phyloP scores from a whole-genome alignment of 2,797 vertebrate genomes.

The Anisognathus igniventris region DNA sequence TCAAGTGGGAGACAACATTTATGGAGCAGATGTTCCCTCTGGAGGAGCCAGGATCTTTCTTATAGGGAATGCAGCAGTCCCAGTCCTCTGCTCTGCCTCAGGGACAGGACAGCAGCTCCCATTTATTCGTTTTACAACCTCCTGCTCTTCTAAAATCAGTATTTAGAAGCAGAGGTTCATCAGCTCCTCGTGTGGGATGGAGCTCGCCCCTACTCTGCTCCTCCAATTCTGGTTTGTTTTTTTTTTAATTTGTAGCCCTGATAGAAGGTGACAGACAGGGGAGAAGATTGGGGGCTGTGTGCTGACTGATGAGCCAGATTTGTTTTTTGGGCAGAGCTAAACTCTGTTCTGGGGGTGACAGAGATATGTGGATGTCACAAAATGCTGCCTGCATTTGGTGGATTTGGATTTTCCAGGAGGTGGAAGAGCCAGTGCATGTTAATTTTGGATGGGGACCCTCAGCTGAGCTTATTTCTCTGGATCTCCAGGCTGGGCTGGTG shows the following conservation, averaged over 20 bases:
- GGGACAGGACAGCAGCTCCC: not conserved
- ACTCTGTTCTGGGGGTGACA: not conserved
- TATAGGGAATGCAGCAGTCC: fast-evolving
- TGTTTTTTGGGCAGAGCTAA: not conserved
- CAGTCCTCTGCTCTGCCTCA: not conserved
- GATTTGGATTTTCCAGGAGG: not conserved
- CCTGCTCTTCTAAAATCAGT: not conserved
- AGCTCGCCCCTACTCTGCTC: fast-evolving
- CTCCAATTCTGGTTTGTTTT: not conserved
- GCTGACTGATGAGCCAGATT: not conserved
- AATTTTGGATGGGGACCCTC: not conserved
- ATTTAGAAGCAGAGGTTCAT: fast-evolving
- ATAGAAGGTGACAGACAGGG: not conserved
- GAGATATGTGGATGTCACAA: fast-evolving
- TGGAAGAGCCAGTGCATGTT: not conserved
- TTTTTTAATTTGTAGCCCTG: not conserved
- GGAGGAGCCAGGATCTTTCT: not conserved
- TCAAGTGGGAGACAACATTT: not conserved
- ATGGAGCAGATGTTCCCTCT: not conserved
- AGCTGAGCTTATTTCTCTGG: not conserved
- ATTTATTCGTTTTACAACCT: not conserved
- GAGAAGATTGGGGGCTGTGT: not conserved
- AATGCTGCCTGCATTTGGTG: fast-evolving
- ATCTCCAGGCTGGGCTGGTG: not conserved
- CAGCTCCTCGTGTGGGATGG: not conserved